A percentile compares a stretch with the other conserved stretches of the same genome.
Evolutionary conservation across 2,888 invertebrate species (phyloP).

Genomic region (Cataglyphis cursor): DNA sequence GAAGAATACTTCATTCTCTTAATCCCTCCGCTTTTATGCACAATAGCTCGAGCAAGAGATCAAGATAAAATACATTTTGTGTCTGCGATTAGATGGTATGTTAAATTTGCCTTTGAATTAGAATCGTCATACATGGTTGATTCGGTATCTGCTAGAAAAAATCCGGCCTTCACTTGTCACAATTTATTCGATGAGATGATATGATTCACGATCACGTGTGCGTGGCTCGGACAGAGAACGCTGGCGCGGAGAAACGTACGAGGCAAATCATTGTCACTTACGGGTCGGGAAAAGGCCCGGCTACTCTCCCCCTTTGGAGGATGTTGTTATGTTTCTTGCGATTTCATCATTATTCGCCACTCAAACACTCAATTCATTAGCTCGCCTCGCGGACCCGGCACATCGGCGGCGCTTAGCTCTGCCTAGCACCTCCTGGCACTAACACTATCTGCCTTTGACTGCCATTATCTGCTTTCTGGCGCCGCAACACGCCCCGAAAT

Average conservation of each 20-base stretch:
- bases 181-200: constrained; percentile 59
- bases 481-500: constrained; percentile 71
- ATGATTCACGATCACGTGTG: constrained; percentile 64
- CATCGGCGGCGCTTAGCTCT: constrained; percentile 61
- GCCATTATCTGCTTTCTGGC: constrained; percentile 69
- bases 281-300: constrained; percentile 34
- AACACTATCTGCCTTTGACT: constrained; percentile 61
- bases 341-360: constrained; percentile 79
- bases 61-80: neutral
- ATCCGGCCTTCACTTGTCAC: constrained; percentile 55
- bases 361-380: constrained; percentile 79
- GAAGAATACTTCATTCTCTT: neutral
- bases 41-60: neutral
- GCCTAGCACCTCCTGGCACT: constrained; percentile 80
- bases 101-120: neutral
- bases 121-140: constrained; percentile 16
- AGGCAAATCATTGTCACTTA: constrained; percentile 77
- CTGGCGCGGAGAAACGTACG: constrained; percentile 61
- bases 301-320: constrained; percentile 61
- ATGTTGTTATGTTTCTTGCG: constrained; percentile 80
- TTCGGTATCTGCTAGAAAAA: constrained; percentile 45
- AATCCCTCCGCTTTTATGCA: neutral
- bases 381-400: constrained; percentile 54
- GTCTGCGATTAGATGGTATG: neutral
- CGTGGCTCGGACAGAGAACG: constrained; percentile 16